Evolutionary conservation across 2,888 invertebrate species (phyloP).

Genomic region (Amblyteles armatorius): DNA sequence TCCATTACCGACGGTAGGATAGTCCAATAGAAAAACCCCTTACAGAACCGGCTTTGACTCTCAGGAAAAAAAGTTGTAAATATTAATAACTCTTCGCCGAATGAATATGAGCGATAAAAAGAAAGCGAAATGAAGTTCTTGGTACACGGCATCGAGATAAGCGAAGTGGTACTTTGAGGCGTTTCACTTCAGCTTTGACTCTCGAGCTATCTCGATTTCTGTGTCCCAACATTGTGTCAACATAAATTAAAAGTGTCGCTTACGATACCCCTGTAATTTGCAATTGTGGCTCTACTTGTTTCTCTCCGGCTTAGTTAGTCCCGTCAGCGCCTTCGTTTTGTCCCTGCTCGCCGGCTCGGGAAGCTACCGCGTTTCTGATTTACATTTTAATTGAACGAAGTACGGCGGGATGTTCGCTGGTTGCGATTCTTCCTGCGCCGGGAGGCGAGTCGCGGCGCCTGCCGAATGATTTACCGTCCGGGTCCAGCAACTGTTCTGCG

Average conservation of each 20-base stretch:
- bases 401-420: constrained; percentile 60
- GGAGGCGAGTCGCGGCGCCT: constrained; percentile 22
- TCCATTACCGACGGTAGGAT: too few relatives aligned
- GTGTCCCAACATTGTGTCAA: neutral
- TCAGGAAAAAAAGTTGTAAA: too few relatives aligned
- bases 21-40: too few relatives aligned
- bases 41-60: too few relatives aligned
- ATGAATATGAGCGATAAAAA: too few relatives aligned
- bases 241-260: neutral
- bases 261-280: neutral
- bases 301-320: neutral
- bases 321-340: constrained; percentile 11
- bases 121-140: too few relatives aligned
- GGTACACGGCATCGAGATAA: too few relatives aligned
- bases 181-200: neutral
- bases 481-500: constrained; percentile 40
- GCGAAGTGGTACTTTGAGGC: neutral
- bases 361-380: constrained; percentile 69
- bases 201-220: neutral
- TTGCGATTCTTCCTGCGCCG: neutral
- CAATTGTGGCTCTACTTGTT: neutral
- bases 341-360: neutral
- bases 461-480: constrained; percentile 71
- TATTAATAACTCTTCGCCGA: too few relatives aligned
- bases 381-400: constrained; percentile 82